Base-by-base conservation (phyloP, 2,797 vertebrate genomes). In the Girardinus metallicus region DNA sequence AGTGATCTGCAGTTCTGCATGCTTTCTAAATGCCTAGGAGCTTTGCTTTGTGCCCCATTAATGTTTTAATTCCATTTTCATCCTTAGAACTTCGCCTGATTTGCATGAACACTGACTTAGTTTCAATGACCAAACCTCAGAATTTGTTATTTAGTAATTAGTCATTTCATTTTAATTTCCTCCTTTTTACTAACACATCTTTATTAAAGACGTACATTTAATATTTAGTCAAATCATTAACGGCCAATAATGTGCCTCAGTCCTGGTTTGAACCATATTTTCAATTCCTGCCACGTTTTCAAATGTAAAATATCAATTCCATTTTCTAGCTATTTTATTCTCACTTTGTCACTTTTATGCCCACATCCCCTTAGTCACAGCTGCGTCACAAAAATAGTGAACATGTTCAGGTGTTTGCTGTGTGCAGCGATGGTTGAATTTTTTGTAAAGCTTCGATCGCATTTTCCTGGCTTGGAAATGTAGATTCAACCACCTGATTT, bases 401-500 rank as follows among this genome's bases (percentile, higher is more conserved):
- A n/a, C 23, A 13, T n/a, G 39, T n/a, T n/a, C 26, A 13, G 39
- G 23, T 70, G 39, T n/a, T 43, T 70, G 39, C 41, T 5, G 39
- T n/a, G 39, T 70, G 66, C 41, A 5, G 23, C 8, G 23, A 12
- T 41, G 4, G 9, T 66, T 66, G 18, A 66, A 41, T 41, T 66
- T 36, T 41, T 41, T 21, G 18, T 23, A 66, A 66, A 41, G 21
- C 3, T 13, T 26, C 26, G 2, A 26, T 74, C 21, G 0, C 44
- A 15, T 23, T 49, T 8, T 16, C 11, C 21, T 26, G 66, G 3
- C 44, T 70, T 10, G 4, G 12, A 49, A 13, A 39, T 46, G 31
- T 18, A 44, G 49, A 79, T 68, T 49, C 73, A 75, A n/a, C 53
- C 5, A 53, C 6, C 60, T 5, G 18, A 7, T 76, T 76, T 66